A percentile compares a stretch with the other conserved stretches of the same genome.
Evolutionary conservation across 1,140 invertebrate species (phyloP).

Genomic region (Carcinoscorpius rotundicauda): DNA sequence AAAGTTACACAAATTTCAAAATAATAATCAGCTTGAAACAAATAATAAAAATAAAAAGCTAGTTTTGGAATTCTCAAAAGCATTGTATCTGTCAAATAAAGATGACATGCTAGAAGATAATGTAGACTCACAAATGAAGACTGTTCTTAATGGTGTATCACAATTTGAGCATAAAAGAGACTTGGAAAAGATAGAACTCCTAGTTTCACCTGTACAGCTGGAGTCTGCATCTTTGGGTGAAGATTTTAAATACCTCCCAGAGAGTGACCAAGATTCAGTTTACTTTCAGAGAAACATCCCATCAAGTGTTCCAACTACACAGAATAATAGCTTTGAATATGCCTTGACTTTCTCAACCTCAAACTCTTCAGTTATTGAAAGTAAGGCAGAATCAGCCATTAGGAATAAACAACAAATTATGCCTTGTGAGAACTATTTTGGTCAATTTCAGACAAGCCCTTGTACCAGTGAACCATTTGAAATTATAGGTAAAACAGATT

Average conservation of each 20-base stretch:
- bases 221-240: neutral
- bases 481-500: conserved; percentile 6
- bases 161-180: neutral
- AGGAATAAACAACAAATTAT: neutral
- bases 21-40: no score
- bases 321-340: neutral
- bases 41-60: no score
- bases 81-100: no score
- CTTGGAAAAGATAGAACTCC: neutral
- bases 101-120: neutral
- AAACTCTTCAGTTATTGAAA: no score
- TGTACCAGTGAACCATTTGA: conserved; percentile 9
- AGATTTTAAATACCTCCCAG: conserved; percentile 13
- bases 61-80: no score
- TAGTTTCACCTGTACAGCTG: neutral
- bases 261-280: conserved; percentile 17
- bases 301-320: neutral
- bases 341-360: neutral
- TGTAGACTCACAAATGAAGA: neutral
- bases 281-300: neutral
- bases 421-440: neutral
- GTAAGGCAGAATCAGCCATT: neutral
- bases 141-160: neutral
- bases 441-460: conserved; percentile 2
- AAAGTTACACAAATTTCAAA: no score